These are phyloP conservation scores for Sula dactylatra DNA, from an alignment of 2,113 vertebrate species.

Conservation along the genomic window DNA sequence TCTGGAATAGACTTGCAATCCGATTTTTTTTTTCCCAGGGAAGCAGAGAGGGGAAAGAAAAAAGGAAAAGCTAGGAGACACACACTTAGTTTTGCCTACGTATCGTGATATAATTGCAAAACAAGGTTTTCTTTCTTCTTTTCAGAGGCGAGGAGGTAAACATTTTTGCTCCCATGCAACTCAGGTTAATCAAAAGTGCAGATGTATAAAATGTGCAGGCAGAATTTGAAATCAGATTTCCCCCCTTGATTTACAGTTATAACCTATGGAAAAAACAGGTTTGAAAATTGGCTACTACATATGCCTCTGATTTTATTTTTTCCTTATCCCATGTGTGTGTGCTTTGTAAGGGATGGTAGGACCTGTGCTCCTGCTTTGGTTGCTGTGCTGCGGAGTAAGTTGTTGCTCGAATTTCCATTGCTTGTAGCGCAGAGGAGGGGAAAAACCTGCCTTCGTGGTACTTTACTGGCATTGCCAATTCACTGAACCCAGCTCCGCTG, in stretches of 20 bases:
- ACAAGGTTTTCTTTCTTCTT: neutral
- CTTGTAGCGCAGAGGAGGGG: neutral
- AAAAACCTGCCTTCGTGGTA: neutral
- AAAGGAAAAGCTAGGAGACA: neutral
- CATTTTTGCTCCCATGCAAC: neutral
- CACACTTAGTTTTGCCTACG: neutral
- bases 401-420: neutral
- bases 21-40: neutral
- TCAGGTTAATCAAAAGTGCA: neutral
- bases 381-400: fast-evolving
- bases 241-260: neutral
- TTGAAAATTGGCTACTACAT: neutral
- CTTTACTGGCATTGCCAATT: neutral
- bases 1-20: neutral
- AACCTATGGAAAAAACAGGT: neutral
- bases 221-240: neutral
- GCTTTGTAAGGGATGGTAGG: neutral
- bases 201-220: neutral
- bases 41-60: neutral
- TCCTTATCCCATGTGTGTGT: neutral
- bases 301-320: neutral
- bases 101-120: neutral
- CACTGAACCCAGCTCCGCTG: neutral
- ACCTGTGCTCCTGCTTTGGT: neutral
- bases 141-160: neutral